Base-by-base conservation (phyloP, 2,888 invertebrate genomes). In the Incurvaria masculella region DNA sequence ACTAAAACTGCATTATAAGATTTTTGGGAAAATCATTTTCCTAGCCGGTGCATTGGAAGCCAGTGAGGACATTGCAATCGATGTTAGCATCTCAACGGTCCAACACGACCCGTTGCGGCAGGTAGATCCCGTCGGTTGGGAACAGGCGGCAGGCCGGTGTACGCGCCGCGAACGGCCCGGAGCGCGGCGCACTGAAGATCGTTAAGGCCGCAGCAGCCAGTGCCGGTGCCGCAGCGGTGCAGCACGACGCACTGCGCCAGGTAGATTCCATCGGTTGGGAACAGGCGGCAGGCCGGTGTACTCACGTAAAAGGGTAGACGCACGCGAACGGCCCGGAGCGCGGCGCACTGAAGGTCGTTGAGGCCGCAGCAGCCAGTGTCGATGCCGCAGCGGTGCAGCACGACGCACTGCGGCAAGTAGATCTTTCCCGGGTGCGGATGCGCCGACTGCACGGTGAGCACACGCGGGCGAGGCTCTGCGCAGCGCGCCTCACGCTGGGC, bases 41-140 rank as follows among this genome's bases (percentile, higher is more conserved):
- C n/a, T n/a, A n/a, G n/a, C n/a, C n/a, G n/a, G 87, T 88, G 69
- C 94, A 95, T 40, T 87, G 86, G 52, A 86, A 82, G 0, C 81
- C 70, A 52, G 87, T 86, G 51, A 82, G 81, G 54, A 76, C 76
- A 66, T 95, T 96, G 72, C 95, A 96, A 47, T 94, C 94, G 18
- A 91, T 86, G 69, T 92, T 91, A 56, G 92, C 90, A 11, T 88
- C 86, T 67, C 96, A 96, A 52, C 91, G 85, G 64, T 94, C 89
- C 46, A 96, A 74, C 46, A 90, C 83, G 16, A 93, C 93, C 64
- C 94, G 94, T 45, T 89, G 87, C 1, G 95, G 95, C 59, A 87
- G 80, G 72, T 92, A 94, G 18, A 33, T 11, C 33, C 14, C 14
- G 33, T 14, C 33, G 33, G 33, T n/a, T n/a, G n/a, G n/a, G n/a